phyloP scores from a whole-genome alignment of 2,113 vertebrate genomes.

The Grus americana region DNA sequence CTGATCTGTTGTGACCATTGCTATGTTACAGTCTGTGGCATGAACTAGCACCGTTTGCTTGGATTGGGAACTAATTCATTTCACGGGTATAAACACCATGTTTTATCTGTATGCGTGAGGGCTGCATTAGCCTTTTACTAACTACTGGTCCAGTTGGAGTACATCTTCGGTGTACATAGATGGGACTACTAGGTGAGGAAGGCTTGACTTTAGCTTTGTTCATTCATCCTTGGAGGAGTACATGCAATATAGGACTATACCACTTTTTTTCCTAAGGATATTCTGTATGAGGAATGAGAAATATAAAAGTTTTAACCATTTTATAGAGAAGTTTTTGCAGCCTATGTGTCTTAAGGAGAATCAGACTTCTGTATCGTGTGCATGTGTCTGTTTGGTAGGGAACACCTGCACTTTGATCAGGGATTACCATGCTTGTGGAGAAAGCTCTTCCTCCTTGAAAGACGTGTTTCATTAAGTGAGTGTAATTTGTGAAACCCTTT shows the following conservation, averaged over 20 bases:
- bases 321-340: neutral
- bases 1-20: rapidly evolving
- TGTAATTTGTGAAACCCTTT: neutral
- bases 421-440: neutral
- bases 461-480: neutral
- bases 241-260: neutral
- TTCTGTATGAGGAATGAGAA: neutral
- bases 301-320: neutral
- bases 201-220: neutral
- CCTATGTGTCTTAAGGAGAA: neutral
- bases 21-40: neutral
- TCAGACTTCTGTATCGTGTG: neutral
- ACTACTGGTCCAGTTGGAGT: neutral
- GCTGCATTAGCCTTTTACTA: neutral
- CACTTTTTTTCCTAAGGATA: neutral
- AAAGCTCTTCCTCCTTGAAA: neutral
- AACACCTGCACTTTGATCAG: neutral
- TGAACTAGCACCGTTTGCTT: neutral
- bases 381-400: neutral
- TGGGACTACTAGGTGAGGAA: neutral
- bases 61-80: rapidly evolving
- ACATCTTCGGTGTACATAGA: rapidly evolving
- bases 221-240: neutral
- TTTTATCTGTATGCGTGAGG: neutral
- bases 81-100: neutral